phyloP scores from a whole-genome alignment of 2,797 vertebrate genomes.

The Mus minutoides region DNA sequence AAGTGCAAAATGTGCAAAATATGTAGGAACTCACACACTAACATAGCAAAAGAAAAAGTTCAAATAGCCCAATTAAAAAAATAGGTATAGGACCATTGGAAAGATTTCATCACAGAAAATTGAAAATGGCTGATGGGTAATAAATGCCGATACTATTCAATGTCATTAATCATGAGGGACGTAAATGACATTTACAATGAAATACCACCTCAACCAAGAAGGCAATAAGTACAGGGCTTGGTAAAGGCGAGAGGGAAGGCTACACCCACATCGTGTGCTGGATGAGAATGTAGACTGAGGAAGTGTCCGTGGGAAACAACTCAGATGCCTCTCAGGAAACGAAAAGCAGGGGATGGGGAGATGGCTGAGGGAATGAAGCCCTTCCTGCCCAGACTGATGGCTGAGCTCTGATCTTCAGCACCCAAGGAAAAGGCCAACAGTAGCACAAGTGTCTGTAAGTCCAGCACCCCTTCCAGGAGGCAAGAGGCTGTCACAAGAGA shows the following conservation, averaged over 20 bases:
- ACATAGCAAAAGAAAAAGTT: not conserved
- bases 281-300: no score
- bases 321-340: not conserved
- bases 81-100: not conserved
- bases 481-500: not conserved
- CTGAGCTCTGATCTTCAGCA: not conserved
- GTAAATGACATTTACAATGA: not conserved
- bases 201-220: not conserved
- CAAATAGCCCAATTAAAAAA: not conserved
- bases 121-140: not conserved
- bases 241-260: no score
- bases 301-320: not conserved
- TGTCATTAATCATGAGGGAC: not conserved
- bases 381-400: not conserved
- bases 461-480: not conserved
- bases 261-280: rapidly evolving
- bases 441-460: not conserved
- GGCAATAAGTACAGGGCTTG: not conserved
- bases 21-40: not conserved
- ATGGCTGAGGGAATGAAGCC: not conserved
- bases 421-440: no score
- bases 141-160: not conserved
- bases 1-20: not conserved
- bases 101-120: not conserved
- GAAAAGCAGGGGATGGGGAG: not conserved